Percentiles rank a stretch among this genome's conserved stretches.
phyloP scores from a whole-genome alignment of 1,140 invertebrate genomes.

The Oryctes rhinoceros region DNA sequence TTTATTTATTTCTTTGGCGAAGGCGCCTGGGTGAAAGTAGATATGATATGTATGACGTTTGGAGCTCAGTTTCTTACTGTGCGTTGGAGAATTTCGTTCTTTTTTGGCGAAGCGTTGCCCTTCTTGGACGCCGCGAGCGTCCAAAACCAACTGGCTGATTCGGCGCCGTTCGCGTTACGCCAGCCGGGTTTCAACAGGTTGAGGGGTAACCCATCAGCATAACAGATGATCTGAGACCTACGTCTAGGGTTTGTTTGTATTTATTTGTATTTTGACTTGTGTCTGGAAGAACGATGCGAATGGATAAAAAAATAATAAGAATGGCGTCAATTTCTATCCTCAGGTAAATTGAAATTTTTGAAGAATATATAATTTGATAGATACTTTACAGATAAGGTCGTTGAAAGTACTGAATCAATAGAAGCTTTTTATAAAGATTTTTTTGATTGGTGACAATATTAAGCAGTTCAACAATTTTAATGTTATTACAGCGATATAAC shows the following conservation, averaged over 20 bases:
- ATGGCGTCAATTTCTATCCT: no score
- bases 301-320: not conserved
- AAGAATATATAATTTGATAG: no score
- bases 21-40: slow-evolving; percentile 8
- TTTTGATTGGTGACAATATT: no score
- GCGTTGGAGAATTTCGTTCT: not conserved
- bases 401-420: no score
- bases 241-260: not conserved
- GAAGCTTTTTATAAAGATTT: no score
- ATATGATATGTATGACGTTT: slow-evolving; percentile 37
- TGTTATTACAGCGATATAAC: no score
- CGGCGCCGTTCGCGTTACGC: slow-evolving; percentile 43
- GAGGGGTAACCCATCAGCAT: slow-evolving; percentile 43
- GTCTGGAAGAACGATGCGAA: not conserved
- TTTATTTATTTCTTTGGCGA: not conserved
- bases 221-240: slow-evolving; percentile 30
- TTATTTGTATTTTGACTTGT: not conserved
- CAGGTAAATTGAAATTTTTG: no score
- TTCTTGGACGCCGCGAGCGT: slow-evolving; percentile 32
- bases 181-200: slow-evolving; percentile 54
- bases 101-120: not conserved
- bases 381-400: no score
- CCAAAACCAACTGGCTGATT: slow-evolving; percentile 40
- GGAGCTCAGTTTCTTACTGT: slow-evolving; percentile 24
- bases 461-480: no score